These are phyloP conservation scores for Ceratitis capitata DNA, from an alignment of 1,140 invertebrate species.

Conservation along the genomic window DNA sequence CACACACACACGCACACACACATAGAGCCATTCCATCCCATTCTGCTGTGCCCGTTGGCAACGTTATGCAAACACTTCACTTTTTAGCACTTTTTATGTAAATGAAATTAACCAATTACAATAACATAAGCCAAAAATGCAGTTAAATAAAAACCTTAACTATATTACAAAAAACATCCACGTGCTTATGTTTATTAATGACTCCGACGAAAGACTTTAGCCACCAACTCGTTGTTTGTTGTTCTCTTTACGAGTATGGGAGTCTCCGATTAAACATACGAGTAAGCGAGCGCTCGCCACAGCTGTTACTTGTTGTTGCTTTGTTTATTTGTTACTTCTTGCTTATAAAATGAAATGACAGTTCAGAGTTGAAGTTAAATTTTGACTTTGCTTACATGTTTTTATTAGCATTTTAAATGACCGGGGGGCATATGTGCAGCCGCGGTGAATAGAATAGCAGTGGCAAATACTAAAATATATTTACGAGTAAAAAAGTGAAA, in stretches of 20 bases:
- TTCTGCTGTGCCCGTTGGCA: background rate
- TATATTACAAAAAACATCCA: no score
- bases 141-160: background rate
- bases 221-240: background rate
- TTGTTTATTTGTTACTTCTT: background rate
- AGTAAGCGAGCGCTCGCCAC: background rate
- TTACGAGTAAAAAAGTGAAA: no score
- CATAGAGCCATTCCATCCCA: background rate
- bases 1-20: background rate
- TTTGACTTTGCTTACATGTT: background rate
- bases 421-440: no score
- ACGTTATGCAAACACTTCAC: slow-evolving; percentile 35
- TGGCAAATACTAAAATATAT: no score
- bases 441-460: no score
- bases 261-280: background rate
- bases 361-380: background rate
- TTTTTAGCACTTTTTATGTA: slow-evolving; percentile 25
- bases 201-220: background rate
- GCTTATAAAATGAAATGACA: background rate
- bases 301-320: background rate
- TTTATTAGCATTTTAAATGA: slow-evolving; percentile 34
- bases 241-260: background rate
- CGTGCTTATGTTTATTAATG: no score
- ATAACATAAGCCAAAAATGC: slow-evolving; percentile 16
- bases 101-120: slow-evolving; percentile 27